phyloP scores from a whole-genome alignment of 1,140 invertebrate species.

The Eurosta solidaginis region DNA sequence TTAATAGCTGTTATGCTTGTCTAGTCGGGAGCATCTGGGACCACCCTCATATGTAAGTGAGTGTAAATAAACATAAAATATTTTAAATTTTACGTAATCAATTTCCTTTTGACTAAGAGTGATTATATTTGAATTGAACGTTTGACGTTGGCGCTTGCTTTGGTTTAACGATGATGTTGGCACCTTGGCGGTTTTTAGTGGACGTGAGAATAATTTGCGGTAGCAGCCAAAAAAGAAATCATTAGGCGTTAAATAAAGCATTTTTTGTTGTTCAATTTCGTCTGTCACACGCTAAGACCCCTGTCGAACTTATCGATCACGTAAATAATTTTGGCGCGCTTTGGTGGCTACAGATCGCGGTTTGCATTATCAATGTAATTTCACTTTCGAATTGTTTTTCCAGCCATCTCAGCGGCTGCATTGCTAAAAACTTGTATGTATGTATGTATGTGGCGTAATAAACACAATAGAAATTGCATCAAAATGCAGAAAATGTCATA shows the following conservation, averaged over 20 bases:
- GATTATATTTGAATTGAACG: neutral
- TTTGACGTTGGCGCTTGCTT: too few relatives aligned
- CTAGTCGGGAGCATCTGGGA: too few relatives aligned
- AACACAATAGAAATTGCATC: neutral
- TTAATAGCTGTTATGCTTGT: too few relatives aligned
- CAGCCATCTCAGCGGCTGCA: neutral
- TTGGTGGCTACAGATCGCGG: neutral
- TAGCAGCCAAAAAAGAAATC: neutral
- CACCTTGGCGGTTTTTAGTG: neutral
- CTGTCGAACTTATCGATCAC: conserved; percentile 4
- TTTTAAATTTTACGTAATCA: neutral
- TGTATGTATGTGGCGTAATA: neutral
- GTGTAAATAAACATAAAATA: too few relatives aligned
- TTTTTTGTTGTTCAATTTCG: neutral
- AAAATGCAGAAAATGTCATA: neutral
- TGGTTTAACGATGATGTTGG: too few relatives aligned
- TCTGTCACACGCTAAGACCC: neutral
- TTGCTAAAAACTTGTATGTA: neutral
- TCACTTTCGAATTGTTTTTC: neutral
- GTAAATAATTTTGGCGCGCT: conserved; percentile 16
- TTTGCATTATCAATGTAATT: conserved; percentile 8
- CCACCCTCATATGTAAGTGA: too few relatives aligned
- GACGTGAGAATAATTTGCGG: neutral
- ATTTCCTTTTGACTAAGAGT: neutral
- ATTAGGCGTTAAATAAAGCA: neutral